Evolutionary conservation across 2,797 vertebrate genomes (phyloP).

Genomic region (Spinus olivaceus): DNA sequence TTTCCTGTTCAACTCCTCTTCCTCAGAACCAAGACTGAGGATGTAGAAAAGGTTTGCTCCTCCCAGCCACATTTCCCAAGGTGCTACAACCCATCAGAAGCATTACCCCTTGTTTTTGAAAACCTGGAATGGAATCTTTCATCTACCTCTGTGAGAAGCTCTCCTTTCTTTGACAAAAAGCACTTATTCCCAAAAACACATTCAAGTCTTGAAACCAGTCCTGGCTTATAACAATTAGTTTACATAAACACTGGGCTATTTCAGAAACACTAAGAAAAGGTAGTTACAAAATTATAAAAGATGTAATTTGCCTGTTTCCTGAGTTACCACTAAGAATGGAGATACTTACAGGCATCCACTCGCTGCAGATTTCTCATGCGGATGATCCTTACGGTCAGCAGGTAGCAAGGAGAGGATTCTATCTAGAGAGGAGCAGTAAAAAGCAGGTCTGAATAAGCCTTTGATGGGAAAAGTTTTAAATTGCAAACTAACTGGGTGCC

Average conservation of each 20-base stretch:
- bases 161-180: not conserved
- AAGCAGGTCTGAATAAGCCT: not conserved
- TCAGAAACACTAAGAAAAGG: not conserved
- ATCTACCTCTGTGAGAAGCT: not conserved
- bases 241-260: not conserved
- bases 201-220: not conserved
- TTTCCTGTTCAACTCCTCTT: not conserved
- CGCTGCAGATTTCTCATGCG: conserved; percentile 66
- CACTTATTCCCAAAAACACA: not conserved
- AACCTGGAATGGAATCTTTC: accelerated
- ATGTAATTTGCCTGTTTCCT: not conserved
- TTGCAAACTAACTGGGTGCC: not conserved
- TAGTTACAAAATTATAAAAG: not conserved
- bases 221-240: not conserved
- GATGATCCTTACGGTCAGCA: conserved; percentile 77
- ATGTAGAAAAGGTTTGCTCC: not conserved
- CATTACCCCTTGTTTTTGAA: not conserved
- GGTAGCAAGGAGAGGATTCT: conserved; percentile 66
- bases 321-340: not conserved
- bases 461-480: not conserved
- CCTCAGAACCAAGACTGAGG: not conserved
- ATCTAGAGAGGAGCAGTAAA: conserved; percentile 28
- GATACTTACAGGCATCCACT: conserved; percentile 74
- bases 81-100: not conserved
- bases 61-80: not conserved